phyloP scores from a whole-genome alignment of 2,113 vertebrate species.

The Tupaia tana region DNA sequence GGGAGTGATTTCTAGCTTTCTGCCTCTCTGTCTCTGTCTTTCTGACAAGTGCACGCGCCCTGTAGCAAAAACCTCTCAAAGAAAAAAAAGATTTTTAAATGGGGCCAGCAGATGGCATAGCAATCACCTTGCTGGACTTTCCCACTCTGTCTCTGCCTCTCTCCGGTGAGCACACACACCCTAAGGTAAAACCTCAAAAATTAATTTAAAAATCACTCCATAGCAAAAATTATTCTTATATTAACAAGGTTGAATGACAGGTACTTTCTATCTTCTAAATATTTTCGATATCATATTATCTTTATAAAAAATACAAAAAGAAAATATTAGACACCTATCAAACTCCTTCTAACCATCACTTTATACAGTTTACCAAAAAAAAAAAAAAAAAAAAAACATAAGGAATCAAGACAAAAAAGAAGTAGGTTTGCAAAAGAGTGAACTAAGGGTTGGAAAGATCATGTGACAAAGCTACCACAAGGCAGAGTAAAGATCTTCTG shows the following conservation, averaged over 20 bases:
- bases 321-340: background rate
- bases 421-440: conserved; percentile 8
- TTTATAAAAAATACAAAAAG: conserved; percentile 26
- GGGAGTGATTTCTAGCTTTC: no score
- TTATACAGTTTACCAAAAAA: conserved; percentile 6
- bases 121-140: no score
- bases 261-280: conserved; percentile 31
- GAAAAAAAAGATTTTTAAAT: no score
- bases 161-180: no score
- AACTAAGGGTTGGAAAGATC: conserved; percentile 14
- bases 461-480: background rate
- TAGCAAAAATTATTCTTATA: background rate
- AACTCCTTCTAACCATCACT: background rate
- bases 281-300: conserved; percentile 55
- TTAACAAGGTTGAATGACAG: background rate
- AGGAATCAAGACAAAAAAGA: conserved; percentile 31
- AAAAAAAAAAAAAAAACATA: background rate
- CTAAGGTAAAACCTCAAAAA: no score
- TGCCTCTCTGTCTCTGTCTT: no score
- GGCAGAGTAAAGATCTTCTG: background rate
- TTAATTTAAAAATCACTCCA: background rate
- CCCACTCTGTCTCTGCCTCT: no score
- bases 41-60: no score
- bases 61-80: no score
- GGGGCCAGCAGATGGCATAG: no score